phyloP scores from a whole-genome alignment of 2,797 vertebrate genomes.

The Sphenodon punctatus region DNA sequence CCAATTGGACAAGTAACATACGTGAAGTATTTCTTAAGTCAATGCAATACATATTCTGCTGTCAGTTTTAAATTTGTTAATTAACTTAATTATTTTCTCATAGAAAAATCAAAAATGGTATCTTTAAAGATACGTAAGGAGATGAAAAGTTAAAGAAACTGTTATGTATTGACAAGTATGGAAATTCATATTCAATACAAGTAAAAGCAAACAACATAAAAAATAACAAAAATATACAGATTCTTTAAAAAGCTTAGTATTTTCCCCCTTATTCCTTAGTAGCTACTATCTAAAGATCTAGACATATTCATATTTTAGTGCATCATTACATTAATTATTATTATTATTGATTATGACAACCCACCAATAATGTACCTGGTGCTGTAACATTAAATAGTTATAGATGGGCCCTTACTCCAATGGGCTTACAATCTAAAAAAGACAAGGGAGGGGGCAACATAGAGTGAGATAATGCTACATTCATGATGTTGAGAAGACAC shows the following conservation, averaged over 20 bases:
- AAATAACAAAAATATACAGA: background rate
- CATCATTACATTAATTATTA: background rate
- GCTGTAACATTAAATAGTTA: too few relatives aligned
- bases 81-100: background rate
- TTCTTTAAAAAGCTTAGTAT: background rate
- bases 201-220: background rate
- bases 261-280: background rate
- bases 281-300: background rate
- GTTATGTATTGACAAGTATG: background rate
- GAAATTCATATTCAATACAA: background rate
- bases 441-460: too few relatives aligned
- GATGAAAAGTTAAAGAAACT: too few relatives aligned
- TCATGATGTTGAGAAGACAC: too few relatives aligned
- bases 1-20: background rate
- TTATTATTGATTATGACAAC: too few relatives aligned
- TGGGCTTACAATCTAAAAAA: too few relatives aligned
- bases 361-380: too few relatives aligned
- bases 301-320: background rate
- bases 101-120: background rate
- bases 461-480: too few relatives aligned
- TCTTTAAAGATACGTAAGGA: background rate
- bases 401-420: too few relatives aligned
- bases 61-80: background rate
- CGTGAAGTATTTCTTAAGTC: background rate
- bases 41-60: background rate